Base-by-base conservation (phyloP, 2,888 invertebrate species). In the Trachelus tabidus region DNA sequence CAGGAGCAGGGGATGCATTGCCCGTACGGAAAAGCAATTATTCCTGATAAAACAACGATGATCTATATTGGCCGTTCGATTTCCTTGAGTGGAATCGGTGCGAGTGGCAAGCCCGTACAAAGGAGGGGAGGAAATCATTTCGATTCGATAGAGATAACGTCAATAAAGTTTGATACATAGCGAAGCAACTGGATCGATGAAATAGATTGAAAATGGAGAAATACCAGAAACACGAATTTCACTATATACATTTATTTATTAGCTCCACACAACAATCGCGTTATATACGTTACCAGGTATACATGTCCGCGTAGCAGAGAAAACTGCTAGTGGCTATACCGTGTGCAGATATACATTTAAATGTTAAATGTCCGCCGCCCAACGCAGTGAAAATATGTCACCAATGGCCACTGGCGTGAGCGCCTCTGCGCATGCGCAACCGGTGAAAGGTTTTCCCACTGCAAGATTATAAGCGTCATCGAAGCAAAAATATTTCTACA, bases 361-460 rank as follows among this genome's bases (percentile, higher is more conserved):
- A 89, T 85, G 89, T 89, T 87, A 89, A 89, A 89, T 89, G 82
- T 83, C 81, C 74, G 80, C 81, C 74, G 80, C 79, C 83, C 83
- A 81, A 83, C 85, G 83, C 84, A 83, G 81, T 85, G 85, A 83
- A 84, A 85, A 84, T 83, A 87, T 84, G 84, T 81, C 84, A 83
- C 77, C 78, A 77, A 79, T 76, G 76, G 77, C 80, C 79, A 81
- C 80, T 79, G 12, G n/a, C 6, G n/a, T 34, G 73, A 31, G 12
- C 56, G 2, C 2, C 15, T 15, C 6, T 6, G 56, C 56, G 56
- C 56, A 56, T 56, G 23, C 56, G 56, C 56, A 9, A 56, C 9
- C 15, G 9, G 56, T 56, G 23, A 56, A 56, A 56, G 56, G 56
- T 56, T 23, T 56, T 56, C 15, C 56, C 56, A 56, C 56, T 4